Evolutionary conservation across 2,797 vertebrate genomes (phyloP), one percentile per base, ranked within the genome.

Genomic region (Leptodactylus fallax): DNA sequence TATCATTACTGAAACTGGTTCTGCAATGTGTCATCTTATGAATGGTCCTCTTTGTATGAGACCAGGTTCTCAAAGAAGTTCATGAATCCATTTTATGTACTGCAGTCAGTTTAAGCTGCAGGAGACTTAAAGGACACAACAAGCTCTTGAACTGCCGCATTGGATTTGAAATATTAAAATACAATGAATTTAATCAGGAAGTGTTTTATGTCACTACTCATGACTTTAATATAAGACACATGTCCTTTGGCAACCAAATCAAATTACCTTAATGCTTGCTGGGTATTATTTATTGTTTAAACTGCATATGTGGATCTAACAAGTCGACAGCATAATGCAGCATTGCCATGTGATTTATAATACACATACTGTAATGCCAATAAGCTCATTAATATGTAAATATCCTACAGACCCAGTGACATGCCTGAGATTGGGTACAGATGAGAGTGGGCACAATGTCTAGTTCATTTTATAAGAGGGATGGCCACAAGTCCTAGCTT

Each of bases 271-370:
- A 89, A 89, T 89, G 88, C 84, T 72, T 55, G 47, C 14, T 61
- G 72, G 36, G 19, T 67, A 79, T 86, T 89, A 89, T 89, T 89
- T 89, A 89, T 89, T 83, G 53, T 83, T 53, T 86, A 79, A 89
- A 63, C 61, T 55, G 71, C 47, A 76, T 8, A 72, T 83, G 65
- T 53, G 67, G 72, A n/a, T 83, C 56, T 79, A 71, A 79, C 2
- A 55, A 78, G 61, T 72, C 2, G 21, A 60, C 27, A 23, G 23
- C 45, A 76, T 71, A 76, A 81, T 85, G 56, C 25, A 69, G 76
- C 65, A 86, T 17, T 79, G 67, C 77, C 23, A 23, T 36, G 63
- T 79, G 88, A 89, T 82, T 83, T 79, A 83, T 78, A 10, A 60
- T 19, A 47, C 71, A 88, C 21, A 71, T 63, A 49, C 55, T 16